Evolutionary conservation across 2,888 invertebrate species (phyloP), one percentile per base, ranked within the genome.

Genomic region (Notodonta dromedarius): DNA sequence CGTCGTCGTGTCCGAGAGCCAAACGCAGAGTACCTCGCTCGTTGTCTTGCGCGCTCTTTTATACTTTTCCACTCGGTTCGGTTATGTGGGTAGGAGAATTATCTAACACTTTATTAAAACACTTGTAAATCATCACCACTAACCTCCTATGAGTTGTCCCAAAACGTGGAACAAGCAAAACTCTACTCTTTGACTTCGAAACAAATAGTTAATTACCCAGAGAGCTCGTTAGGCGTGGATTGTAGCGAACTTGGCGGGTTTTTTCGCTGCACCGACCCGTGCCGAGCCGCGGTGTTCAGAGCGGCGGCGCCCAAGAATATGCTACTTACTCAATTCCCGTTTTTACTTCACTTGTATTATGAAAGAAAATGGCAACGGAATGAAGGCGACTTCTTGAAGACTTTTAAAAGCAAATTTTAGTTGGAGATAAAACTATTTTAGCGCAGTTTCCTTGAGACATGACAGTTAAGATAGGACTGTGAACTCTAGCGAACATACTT

Each of bases 201-300:
- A 90, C 89, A 90, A 91, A 91, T 89, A 90, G 90, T 88, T 91
- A 91, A 91, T 91, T 91, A 91, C 83, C 81, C 79, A 81, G 84
- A 89, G 89, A 89, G 90, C 86, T 90, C 89, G 89, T 91, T 90
- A 90, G 84, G 80, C 84, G 74, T 76, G 85, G 86, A 88, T 90
- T 89, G 89, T 87, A 84, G 83, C 79, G 67, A 79, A 82, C 83
- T 85, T 78, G 74, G 69, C 71, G 73, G 69, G 72, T 71, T 77
- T 77, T 71, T 71, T 66, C 77, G 77, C 76, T 74, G 69, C 71
- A 75, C 71, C 63, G 59, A 62, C 56, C 60, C 62, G 59, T 60
- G 67, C 64, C 73, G 74, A 68, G 71, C 63, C 70, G 70, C 62
- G 61, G 68, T 71, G 60, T 73, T 77, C 73, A 69, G 69, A 77